Evolutionary conservation across 1,140 invertebrate genomes (phyloP).

Genomic region (Drosophila funebris): DNA sequence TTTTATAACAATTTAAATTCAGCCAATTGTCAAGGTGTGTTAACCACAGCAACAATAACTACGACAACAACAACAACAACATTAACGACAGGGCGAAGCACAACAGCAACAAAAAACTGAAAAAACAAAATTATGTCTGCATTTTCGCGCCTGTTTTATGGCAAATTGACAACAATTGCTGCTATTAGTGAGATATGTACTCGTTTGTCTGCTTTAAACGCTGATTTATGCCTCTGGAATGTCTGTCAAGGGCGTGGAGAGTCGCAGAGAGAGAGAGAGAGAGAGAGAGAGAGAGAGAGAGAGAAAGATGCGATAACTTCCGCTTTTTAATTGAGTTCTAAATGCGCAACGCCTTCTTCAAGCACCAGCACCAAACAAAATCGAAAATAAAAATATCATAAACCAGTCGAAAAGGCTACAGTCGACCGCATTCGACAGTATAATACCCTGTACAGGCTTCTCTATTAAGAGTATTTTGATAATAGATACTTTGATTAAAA

Average conservation of each 20-base stretch:
- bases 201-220: conserved; percentile 20
- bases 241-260: conserved; percentile 76
- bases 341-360: conserved; percentile 40
- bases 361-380: conserved; percentile 7
- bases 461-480: no score
- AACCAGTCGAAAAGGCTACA: no score
- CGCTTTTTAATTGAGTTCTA: conserved; percentile 72
- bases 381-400: conserved; percentile 3
- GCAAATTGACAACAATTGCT: conserved; percentile 82
- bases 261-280: conserved; percentile 5
- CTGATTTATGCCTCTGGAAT: conserved; percentile 76
- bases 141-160: conserved; percentile 81
- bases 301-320: conserved; percentile 42
- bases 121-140: conserved; percentile 64
- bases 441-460: no score
- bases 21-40: conserved; percentile 79
- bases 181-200: conserved; percentile 65
- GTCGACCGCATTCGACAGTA: no score
- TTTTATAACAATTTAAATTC: conserved; percentile 82
- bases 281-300: conserved; percentile 4
- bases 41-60: conserved; percentile 37
- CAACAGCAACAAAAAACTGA: conserved; percentile 4
- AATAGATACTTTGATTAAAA: no score
- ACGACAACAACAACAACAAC: conserved; percentile 2
- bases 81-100: neutral